Base-by-base conservation (phyloP, 2,888 invertebrate species). In the Sinelater perroti region DNA sequence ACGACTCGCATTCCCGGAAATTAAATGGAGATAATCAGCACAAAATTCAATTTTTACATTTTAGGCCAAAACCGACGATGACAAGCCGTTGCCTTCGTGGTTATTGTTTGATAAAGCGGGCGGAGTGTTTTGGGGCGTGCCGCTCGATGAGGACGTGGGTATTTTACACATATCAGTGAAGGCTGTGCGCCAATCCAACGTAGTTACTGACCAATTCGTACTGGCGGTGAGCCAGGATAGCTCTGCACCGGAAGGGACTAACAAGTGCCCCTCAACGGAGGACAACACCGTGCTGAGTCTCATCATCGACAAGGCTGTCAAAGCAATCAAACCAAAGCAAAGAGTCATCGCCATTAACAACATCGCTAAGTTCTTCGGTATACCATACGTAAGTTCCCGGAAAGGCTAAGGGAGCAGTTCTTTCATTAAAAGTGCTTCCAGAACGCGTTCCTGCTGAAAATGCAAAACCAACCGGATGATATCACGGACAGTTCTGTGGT, bases 41-140 rank as follows among this genome's bases (percentile, higher is more conserved):
- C n/a, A n/a, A n/a, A n/a, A n/a, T n/a, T n/a, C 10, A 24, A n/a
- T 33, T 33, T n/a, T n/a, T n/a, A n/a, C n/a, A 13, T 70, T 72
- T 26, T 61, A 83, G 83, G 79, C 79, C 26, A 80, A 73, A 64
- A 72, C 74, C 52, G 68, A 74, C 20, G 71, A 74, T 35, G 76
- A 76, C 11, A 76, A 76, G 47, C 68, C 75, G 1, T 71, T 86
- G 64, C 88, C 90, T 1, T 77, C 79, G 61, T 91, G 91, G 91
- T 78, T 91, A 68, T 81, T 85, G 62, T 90, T 90, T 78, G 88
- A 91, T 76, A 82, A 84, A 50, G 81, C 80, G 49, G 84, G 85
- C 62, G 86, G 87, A n/a, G 80, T 87, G 53, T 83, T 93, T 72
- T 85, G 87, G 75, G 93, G 93, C 11, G 83, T 93, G 50, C 91